A percentile compares a stretch with the other conserved stretches of the same genome.
phyloP scores from a whole-genome alignment of 2,888 invertebrate genomes.

The Drosophila acutilabella region DNA sequence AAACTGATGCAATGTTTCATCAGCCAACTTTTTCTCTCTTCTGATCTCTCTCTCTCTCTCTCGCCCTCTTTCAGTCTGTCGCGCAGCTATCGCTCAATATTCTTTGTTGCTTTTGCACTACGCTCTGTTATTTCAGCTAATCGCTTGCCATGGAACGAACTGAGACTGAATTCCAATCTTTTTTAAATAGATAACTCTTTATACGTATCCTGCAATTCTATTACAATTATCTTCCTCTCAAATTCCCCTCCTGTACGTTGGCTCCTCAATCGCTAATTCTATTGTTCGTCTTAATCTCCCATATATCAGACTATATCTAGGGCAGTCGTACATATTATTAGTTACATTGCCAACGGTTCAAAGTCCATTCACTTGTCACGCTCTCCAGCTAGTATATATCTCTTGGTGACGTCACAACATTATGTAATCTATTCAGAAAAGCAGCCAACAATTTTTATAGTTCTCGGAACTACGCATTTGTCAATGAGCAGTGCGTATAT shows the following conservation, averaged over 20 bases:
- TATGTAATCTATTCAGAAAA: conserved; percentile 32
- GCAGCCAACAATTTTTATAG: conserved; percentile 11
- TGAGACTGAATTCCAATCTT: neutral
- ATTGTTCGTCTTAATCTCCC: neutral
- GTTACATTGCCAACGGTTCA: conserved; percentile 46
- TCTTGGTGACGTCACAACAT: conserved; percentile 42
- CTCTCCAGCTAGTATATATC: conserved; percentile 6
- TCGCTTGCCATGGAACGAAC: neutral
- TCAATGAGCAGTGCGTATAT: conserved; percentile 19
- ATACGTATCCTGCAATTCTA: neutral
- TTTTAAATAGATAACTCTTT: neutral
- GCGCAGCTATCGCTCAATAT: neutral
- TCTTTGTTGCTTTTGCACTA: conserved; percentile 5
- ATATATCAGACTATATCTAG: conserved; percentile 33
- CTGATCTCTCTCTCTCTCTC: conserved; percentile 9
- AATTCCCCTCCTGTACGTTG: neutral
- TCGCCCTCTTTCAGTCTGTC: neutral
- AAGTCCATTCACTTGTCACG: conserved; percentile 35
- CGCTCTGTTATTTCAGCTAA: conserved; percentile 17
- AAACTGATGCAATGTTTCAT: conserved; percentile 81
- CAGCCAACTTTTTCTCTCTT: conserved; percentile 56
- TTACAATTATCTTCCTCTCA: neutral
- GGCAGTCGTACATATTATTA: conserved; percentile 6
- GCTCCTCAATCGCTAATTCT: neutral
- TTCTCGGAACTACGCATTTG: conserved; percentile 54